phyloP scores from a whole-genome alignment of 2,888 invertebrate species.

The Notodonta dromedarius region DNA sequence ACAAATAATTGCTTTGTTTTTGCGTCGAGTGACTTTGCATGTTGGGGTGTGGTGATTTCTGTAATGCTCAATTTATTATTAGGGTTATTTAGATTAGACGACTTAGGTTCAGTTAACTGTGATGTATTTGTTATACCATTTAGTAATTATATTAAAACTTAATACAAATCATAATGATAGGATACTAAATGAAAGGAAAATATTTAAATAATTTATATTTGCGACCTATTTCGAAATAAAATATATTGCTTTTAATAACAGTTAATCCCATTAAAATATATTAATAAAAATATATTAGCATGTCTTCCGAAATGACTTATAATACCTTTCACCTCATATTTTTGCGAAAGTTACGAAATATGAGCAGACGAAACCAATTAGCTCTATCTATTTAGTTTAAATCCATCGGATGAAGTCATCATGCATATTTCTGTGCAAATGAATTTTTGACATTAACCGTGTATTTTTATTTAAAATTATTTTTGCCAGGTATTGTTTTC shows the following conservation, averaged over 20 bases:
- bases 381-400: conserved; percentile 22
- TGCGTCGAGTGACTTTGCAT: conserved; percentile 17
- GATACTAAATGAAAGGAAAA: background rate
- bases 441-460: background rate
- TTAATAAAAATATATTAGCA: conserved; percentile 27
- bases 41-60: conserved; percentile 20
- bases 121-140: too few relatives aligned
- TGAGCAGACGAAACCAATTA: conserved; percentile 17
- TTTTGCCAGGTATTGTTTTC: too few relatives aligned
- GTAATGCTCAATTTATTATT: conserved; percentile 12
- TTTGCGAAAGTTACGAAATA: conserved; percentile 31
- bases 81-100: too few relatives aligned
- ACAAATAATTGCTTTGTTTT: conserved; percentile 35
- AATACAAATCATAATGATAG: too few relatives aligned
- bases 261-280: conserved; percentile 8
- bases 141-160: too few relatives aligned
- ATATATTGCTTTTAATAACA: background rate
- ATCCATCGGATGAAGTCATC: conserved; percentile 26
- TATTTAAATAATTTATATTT: background rate
- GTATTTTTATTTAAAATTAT: too few relatives aligned
- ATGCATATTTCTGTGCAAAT: conserved; percentile 9
- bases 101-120: too few relatives aligned
- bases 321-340: conserved; percentile 30
- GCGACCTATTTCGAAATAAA: background rate
- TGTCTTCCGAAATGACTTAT: conserved; percentile 19